Evolutionary conservation across 2,113 vertebrate species (phyloP).

Genomic region (Fulmarus glacialis): DNA sequence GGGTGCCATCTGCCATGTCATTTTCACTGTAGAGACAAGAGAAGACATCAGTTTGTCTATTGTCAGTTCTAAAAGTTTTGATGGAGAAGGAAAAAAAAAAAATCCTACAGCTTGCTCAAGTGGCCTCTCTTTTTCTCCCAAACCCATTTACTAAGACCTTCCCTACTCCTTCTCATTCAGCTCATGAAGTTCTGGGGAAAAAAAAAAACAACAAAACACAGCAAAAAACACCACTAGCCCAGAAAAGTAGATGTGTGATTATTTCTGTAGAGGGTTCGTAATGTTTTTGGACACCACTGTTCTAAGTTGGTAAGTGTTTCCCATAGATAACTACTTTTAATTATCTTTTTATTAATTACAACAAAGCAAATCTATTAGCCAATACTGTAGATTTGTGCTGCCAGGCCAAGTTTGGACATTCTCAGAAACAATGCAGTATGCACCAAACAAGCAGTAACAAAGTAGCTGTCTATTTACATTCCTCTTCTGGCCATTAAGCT

Average conservation of each 20-base stretch:
- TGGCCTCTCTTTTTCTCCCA: neutral
- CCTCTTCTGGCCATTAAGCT: neutral
- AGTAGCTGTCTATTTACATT: neutral
- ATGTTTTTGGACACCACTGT: neutral
- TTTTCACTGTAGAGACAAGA: conserved; percentile 72
- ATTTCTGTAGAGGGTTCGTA: neutral
- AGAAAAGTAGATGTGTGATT: neutral
- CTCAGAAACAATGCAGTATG: neutral
- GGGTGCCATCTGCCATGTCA: neutral
- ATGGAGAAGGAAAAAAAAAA: neutral
- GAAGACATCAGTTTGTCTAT: conserved; percentile 3
- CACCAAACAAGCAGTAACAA: neutral
- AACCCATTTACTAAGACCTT: neutral
- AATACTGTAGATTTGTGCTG: neutral
- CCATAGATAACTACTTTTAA: neutral
- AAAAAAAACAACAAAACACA: neutral
- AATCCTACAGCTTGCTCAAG: neutral
- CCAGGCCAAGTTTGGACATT: neutral
- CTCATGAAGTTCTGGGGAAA: neutral
- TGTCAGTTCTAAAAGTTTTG: neutral
- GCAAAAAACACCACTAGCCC: neutral
- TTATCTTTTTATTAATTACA: neutral
- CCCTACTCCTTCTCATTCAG: neutral
- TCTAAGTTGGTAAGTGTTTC: neutral
- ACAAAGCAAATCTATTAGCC: neutral